Percentiles rank a stretch among this genome's conserved stretches.
Conservation (phyloP, 1,140 invertebrate genomes). For the Anastrepha obliqua region DNA sequence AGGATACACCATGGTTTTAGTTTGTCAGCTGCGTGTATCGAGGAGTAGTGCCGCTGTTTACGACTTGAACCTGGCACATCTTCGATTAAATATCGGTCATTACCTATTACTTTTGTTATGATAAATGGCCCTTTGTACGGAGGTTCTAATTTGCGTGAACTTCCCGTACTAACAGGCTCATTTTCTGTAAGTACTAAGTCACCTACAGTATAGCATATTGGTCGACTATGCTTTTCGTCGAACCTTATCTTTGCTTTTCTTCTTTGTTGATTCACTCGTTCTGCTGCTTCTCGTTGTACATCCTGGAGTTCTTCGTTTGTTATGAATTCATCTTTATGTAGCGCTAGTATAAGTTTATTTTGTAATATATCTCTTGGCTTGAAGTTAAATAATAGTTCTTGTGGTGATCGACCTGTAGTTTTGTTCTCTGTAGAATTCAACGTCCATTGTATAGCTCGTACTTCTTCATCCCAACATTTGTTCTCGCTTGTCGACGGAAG, state of each 20-base stretch:
- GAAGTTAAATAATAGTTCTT: no score
- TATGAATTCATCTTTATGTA: no score
- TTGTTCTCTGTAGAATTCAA: no score
- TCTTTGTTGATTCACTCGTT: not conserved
- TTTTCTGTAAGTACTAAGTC: not conserved
- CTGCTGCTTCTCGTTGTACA: no score
- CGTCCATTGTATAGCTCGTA: no score
- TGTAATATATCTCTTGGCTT: no score
- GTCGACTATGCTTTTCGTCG: conserved; percentile 23
- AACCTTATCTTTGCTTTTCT: not conserved
- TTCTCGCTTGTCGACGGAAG: no score
- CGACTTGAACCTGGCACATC: conserved; percentile 21
- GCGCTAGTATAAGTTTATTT: no score
- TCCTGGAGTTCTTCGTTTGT: no score
- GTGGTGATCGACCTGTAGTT: no score
- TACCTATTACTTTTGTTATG: conserved; percentile 19
- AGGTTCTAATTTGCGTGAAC: not conserved
- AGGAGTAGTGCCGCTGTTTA: conserved; percentile 22
- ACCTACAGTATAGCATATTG: not conserved
- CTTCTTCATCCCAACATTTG: no score
- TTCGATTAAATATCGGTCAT: conserved; percentile 31
- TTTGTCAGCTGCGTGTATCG: not conserved
- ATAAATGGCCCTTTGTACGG: conserved; percentile 31
- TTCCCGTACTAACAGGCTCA: not conserved
- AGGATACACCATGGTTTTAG: conserved; percentile 25